Base-by-base conservation (phyloP, 2,113 vertebrate genomes). In the Burhinus bistriatus region DNA sequence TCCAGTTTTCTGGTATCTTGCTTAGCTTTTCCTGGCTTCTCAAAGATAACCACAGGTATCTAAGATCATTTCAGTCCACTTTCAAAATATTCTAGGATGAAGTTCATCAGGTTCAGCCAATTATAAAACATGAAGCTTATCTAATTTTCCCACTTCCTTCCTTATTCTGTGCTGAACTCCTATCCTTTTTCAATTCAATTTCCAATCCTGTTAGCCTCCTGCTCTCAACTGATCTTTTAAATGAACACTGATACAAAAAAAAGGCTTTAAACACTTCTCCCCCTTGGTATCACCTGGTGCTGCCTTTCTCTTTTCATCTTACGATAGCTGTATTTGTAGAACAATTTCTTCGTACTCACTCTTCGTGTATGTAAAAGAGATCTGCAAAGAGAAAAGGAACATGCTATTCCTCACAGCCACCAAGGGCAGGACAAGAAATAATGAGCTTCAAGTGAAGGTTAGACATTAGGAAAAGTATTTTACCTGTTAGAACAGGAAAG, bases 91-190 rank as follows among this genome's bases (percentile, higher is more conserved):
- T 93, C 45, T 66, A 66, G 78, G 62, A 94, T 88, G 79, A 96
- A 88, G 93, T 92, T 96, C 93, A 90, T 96, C 96, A 95, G 85
- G 90, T 96, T 96, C 84, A 95, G 58, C 90, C 92, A 96, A 93
- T 97, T 97, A 93, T 93, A 92, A 85, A 94, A 90, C 87, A 95
- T 2, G 1, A 94, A 90, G 32, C 78, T 96, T 86, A 86, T 86
- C 58, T 96, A 94, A 94, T 94, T 97, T 97, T 88, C 82, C 93
- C 47, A 65, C 40, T 77, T 87, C 70, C 93, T 94, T 80, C 82
- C 5, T 95, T 94, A 85, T 90, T 95, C 66, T 73, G 4, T 85
- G 78, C 49, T 90, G 78, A 94, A 93, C 40, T 85, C 73, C 86
- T 71, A 78, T 78, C n/a, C 59, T 84, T 94, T 96, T 93, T 88